Evolutionary conservation across 2,113 vertebrate genomes (phyloP), one percentile per base, ranked within the genome.

Genomic region (Lichenostomus cassidix): DNA sequence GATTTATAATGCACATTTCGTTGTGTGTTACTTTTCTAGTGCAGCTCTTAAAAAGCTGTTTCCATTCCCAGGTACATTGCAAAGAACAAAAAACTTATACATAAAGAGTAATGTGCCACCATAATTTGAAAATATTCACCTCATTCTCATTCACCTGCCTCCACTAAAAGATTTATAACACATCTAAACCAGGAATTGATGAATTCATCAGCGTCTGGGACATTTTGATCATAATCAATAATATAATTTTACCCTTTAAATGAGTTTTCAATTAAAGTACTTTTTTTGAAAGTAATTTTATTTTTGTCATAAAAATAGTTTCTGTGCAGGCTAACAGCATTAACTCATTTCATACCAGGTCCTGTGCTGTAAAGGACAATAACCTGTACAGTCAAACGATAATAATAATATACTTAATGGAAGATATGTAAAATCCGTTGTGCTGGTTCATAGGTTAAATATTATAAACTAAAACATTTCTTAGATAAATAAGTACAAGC

Each of bases 201-300:
- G 89, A 98, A 98, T 97, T 97, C 95, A 97, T 98, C 98, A 98
- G 92, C 24, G 1, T 92, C 96, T 90, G 55, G 59, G 76, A 94
- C 92, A 97, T 96, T 98, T 95, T 97, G 97, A 97, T 98, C 92
- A 98, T 94, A 98, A 98, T 98, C 98, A 98, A 98, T 98, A 98
- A 97, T 68, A 97, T 95, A 97, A 97, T 98, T 98, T 98, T 97
- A 97, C 80, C 74, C 82, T 96, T 97, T 97, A 96, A 98, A 98
- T 96, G 95, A 82, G 71, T 97, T 98, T 98, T 97, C 97, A 98
- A 97, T 98, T 98, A 98, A 97, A 95, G 55, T 62, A 95, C 64
- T 96, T 97, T 97, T 97, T 89, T 97, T 88, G 81, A 92, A 93
- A 97, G 90, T 87, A 91, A 96, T 97, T 97, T 96, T 97, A 90